Evolutionary conservation across 2,888 invertebrate genomes (phyloP).

Genomic region (Cheilosia impressa): DNA sequence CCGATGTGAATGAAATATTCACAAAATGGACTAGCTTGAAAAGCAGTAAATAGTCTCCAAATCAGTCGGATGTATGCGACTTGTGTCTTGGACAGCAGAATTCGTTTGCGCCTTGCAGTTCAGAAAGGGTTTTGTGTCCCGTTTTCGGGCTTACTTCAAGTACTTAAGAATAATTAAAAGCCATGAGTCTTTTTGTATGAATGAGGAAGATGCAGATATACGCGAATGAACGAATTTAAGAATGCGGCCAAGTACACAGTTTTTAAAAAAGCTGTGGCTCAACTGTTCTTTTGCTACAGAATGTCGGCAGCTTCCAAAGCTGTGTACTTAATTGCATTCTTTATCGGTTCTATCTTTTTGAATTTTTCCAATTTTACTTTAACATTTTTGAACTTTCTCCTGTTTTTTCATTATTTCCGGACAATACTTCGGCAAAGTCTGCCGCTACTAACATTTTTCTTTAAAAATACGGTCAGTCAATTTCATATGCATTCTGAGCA

Average conservation of each 20-base stretch:
- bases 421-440: too few relatives aligned
- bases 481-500: background rate
- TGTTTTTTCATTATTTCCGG: too few relatives aligned
- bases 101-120: too few relatives aligned
- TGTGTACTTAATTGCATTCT: constrained; percentile 10
- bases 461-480: background rate
- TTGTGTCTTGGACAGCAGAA: too few relatives aligned
- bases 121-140: too few relatives aligned
- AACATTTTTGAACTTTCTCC: too few relatives aligned
- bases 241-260: constrained; percentile 12
- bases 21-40: background rate
- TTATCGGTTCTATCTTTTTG: background rate
- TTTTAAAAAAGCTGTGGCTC: background rate
- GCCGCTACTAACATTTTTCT: too few relatives aligned
- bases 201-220: background rate
- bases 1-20: background rate
- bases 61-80: background rate
- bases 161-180: too few relatives aligned
- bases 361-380: background rate
- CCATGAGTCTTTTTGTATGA: background rate
- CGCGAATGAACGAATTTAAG: background rate
- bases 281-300: background rate
- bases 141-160: too few relatives aligned
- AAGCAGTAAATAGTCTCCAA: background rate
- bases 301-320: background rate